Percentiles rank a stretch among this genome's conserved stretches.
These are phyloP conservation scores for Sitophilus oryzae DNA, from an alignment of 1,140 invertebrate species.

Conservation along the genomic window DNA sequence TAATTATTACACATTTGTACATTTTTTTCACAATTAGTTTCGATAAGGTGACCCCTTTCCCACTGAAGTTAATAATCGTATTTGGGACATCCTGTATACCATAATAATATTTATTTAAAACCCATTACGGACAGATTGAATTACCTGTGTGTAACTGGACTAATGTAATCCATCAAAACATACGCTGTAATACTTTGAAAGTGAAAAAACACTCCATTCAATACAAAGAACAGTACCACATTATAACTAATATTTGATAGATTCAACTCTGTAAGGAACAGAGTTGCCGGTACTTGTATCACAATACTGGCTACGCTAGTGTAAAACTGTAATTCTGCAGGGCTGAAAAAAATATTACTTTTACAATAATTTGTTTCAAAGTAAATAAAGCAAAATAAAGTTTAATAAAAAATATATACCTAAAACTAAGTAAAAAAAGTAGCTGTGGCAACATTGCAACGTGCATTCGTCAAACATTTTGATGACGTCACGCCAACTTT, in stretches of 20 bases:
- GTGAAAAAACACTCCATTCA: conserved; percentile 81
- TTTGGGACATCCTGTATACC: too few relatives aligned
- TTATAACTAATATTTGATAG: conserved; percentile 48
- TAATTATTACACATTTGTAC: too few relatives aligned
- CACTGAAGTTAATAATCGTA: too few relatives aligned
- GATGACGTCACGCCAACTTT: too few relatives aligned
- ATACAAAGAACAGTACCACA: conserved; percentile 57
- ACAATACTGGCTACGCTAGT: conserved; percentile 72
- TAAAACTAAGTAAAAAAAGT: too few relatives aligned
- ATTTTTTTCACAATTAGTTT: too few relatives aligned
- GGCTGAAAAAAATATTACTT: conserved; percentile 48
- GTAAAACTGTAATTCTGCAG: conserved; percentile 80
- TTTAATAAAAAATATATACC: not conserved
- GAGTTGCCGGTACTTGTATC: conserved; percentile 71
- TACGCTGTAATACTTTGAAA: conserved; percentile 84
- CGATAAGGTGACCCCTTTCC: too few relatives aligned
- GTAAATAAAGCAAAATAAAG: not conserved
- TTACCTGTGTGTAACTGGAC: conserved; percentile 81
- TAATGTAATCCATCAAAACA: conserved; percentile 80
- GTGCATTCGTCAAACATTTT: too few relatives aligned
- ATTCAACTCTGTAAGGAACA: conserved; percentile 61
- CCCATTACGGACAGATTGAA: too few relatives aligned
- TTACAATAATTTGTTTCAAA: conserved; percentile 7
- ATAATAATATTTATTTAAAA: too few relatives aligned
- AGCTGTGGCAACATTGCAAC: too few relatives aligned